Conservation (phyloP, 2,113 vertebrate genomes). For the Cyprinus carpio region DNA sequence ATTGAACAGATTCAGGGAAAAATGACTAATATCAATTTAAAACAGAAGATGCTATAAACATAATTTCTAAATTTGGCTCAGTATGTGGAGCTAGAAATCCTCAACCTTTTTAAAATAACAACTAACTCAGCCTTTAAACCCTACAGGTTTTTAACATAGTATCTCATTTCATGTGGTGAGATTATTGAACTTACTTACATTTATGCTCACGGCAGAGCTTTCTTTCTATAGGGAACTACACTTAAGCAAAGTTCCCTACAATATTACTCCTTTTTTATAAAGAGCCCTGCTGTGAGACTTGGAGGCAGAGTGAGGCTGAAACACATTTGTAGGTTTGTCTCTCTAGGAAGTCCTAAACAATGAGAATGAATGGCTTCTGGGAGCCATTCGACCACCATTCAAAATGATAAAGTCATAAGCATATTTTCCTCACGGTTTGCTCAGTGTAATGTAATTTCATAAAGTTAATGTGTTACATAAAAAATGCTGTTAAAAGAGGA, state of each 20-base stretch:
- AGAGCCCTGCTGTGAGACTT: slow-evolving; percentile 6
- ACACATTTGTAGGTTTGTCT: slow-evolving; percentile 18
- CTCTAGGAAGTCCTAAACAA: slow-evolving; percentile 15
- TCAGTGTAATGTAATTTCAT: slow-evolving; percentile 60
- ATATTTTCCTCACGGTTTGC: slow-evolving; percentile 55
- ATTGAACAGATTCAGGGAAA: no score
- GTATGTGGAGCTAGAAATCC: background rate
- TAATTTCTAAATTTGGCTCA: background rate
- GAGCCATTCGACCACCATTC: slow-evolving; percentile 45
- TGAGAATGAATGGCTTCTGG: slow-evolving; percentile 40
- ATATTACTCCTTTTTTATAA: background rate
- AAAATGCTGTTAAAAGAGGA: slow-evolving; percentile 31
- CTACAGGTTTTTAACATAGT: background rate
- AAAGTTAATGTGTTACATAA: slow-evolving; percentile 57
- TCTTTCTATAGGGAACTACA: background rate
- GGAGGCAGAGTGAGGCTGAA: background rate
- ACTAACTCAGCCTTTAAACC: background rate
- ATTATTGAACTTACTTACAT: background rate
- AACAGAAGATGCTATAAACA: background rate
- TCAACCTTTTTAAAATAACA: background rate
- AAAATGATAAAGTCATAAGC: slow-evolving; percentile 51
- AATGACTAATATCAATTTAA: background rate
- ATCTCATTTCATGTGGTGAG: background rate
- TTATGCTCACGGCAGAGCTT: background rate
- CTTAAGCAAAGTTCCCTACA: background rate